Evolutionary conservation across 2,113 vertebrate genomes (phyloP), one percentile per base, ranked within the genome.

Genomic region (Benthochromis sp.): DNA sequence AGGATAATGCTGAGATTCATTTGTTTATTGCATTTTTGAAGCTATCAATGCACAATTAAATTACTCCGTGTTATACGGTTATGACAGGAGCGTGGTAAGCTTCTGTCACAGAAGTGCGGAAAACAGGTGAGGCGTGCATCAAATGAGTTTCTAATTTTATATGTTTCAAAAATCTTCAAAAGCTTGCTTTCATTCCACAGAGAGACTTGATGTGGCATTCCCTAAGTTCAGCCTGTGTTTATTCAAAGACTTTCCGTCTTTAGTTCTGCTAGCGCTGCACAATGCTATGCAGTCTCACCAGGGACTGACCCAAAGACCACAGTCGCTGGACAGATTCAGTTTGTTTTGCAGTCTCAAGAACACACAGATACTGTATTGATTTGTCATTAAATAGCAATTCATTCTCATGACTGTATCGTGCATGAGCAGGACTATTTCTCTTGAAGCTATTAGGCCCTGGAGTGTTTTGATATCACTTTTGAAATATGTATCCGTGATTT

Each of bases 331-430:
- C 50, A 83, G 27, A 87, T 81, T 88, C 84, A 86, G 89, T n/a
- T 86, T 61, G 36, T 88, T 86, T 47, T 19, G 8, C 83, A 55
- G 76, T 78, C 90, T 63, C 40, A 50, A 90, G 50, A 92, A 87
- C 80, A 79, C 24, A 50, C 34, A 85, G 79, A 83, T 54, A 66
- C 76, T 85, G 43, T 69, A 71, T 66, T 87, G 31, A 55, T 86
- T 86, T 84, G 38, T 89, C 59, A 84, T 90, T 88, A 89, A 86
- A 86, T 82, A 78, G 76, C 85, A 79, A 88, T 88, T 84, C 31
- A 29, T 82, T 84, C 80, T 47, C 61, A 5, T 73, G 45, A 82
- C 76, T 38, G 21, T 45, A 31, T 52, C 76, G 66, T 29, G 61
- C 66, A 63, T 31, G 55, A 81, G 53, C 10, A 11, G 47, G 38